A percentile compares a stretch with the other conserved stretches of the same genome.
Conservation (phyloP, 2,888 invertebrate species). For the Tetragonisca angustula region DNA sequence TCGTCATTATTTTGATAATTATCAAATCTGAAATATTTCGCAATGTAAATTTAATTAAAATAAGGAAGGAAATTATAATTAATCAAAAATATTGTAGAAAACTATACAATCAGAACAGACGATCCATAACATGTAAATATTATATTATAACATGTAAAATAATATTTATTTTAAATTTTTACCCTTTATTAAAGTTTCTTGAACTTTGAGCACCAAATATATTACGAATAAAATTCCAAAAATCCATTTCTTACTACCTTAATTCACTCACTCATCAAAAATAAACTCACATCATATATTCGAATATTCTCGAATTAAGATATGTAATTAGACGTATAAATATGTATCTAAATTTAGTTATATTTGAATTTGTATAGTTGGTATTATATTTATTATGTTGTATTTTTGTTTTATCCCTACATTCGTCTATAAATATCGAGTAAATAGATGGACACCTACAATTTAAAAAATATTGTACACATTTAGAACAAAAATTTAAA, state of each 20-base stretch:
- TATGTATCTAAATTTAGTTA: neutral
- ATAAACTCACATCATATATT: constrained; percentile 3
- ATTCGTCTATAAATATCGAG: neutral
- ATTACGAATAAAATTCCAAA: constrained; percentile 75
- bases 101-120: neutral
- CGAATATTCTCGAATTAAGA: neutral
- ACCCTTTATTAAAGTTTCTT: constrained; percentile 71
- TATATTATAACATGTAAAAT: neutral
- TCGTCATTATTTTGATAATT: constrained; percentile 60
- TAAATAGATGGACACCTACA: neutral
- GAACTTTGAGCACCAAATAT: constrained; percentile 66
- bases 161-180: constrained; percentile 5
- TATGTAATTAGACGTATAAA: neutral
- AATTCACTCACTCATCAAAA: neutral
- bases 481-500: neutral
- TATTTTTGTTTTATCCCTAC: neutral
- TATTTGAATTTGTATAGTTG: neutral
- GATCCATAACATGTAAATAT: neutral
- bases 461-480: neutral
- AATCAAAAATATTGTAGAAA: neutral
- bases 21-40: constrained; percentile 59
- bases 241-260: constrained; percentile 69
- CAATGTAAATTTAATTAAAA: neutral
- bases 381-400: neutral
- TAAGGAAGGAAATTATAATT: neutral